Conservation (phyloP, 2,888 invertebrate species). For the Ischnus inquisitorius region DNA sequence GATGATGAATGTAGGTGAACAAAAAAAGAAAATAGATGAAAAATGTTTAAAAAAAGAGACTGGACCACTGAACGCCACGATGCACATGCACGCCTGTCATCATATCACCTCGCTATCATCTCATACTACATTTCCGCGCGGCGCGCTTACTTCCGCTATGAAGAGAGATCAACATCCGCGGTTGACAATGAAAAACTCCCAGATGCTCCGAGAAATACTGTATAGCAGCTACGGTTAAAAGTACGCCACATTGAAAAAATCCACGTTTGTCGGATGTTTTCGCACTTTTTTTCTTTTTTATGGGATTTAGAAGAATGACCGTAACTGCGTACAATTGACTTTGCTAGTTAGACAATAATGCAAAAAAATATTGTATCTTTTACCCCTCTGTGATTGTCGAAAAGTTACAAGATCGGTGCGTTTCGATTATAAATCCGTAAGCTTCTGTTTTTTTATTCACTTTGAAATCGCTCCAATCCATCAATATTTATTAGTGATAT, state of each 20-base stretch:
- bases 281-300: constrained; percentile 14
- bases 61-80: constrained; percentile 62
- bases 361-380: background rate
- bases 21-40: constrained; percentile 21
- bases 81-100: constrained; percentile 70
- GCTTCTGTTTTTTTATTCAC: constrained; percentile 14
- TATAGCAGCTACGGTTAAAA: background rate
- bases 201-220: constrained; percentile 35
- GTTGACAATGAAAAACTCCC: constrained; percentile 32
- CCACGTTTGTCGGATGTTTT: background rate
- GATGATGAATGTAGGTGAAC: constrained; percentile 39
- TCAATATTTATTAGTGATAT: constrained; percentile 41
- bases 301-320: background rate
- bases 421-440: too few relatives aligned
- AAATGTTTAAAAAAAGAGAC: constrained; percentile 38
- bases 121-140: constrained; percentile 49
- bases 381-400: background rate
- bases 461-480: constrained; percentile 8
- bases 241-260: background rate
- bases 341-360: background rate
- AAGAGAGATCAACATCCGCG: constrained; percentile 36
- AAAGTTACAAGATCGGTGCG: background rate
- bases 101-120: constrained; percentile 60
- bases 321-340: background rate
- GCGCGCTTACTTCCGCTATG: constrained; percentile 44